Percentiles rank a stretch among this genome's conserved stretches.
Evolutionary conservation across 1,140 invertebrate species (phyloP).

Genomic region (Harpegnathos saltator): DNA sequence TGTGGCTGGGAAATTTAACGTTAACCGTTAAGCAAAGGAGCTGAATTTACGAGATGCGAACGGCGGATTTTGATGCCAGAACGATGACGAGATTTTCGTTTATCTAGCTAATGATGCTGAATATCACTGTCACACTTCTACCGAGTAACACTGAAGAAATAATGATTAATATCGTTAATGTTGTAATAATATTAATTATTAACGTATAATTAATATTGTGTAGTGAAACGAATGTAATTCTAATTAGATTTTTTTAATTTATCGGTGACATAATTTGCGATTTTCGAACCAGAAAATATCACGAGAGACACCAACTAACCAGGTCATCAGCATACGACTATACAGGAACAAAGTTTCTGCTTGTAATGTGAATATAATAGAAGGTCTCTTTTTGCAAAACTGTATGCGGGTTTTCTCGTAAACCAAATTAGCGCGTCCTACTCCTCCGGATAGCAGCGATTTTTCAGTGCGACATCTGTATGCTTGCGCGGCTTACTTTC

Average conservation of each 20-base stretch:
- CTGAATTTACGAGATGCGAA: background rate
- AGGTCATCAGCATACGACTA: background rate
- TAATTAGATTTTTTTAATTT: background rate
- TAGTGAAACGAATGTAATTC: background rate
- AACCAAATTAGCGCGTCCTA: slow-evolving; percentile 24
- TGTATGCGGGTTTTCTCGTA: background rate
- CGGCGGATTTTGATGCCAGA: background rate
- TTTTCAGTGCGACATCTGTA: background rate
- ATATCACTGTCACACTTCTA: background rate
- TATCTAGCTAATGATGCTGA: background rate
- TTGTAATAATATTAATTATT: too few species aligned
- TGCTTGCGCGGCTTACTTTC: too few species aligned
- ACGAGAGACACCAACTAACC: background rate
- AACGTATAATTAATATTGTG: background rate
- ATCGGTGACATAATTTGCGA: background rate
- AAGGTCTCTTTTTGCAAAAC: background rate
- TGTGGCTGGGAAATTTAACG: slow-evolving; percentile 69
- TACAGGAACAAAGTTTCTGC: background rate
- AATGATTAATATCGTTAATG: too few species aligned
- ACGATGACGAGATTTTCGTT: background rate
- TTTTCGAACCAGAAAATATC: background rate
- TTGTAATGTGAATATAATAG: background rate
- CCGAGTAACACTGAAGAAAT: too few species aligned
- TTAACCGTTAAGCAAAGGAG: slow-evolving; percentile 62
- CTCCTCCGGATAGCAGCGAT: slow-evolving; percentile 1